A percentile compares a stretch with the other conserved stretches of the same genome.
Evolutionary conservation across 2,113 vertebrate genomes (phyloP).

Genomic region (Leptocoma aspasia): DNA sequence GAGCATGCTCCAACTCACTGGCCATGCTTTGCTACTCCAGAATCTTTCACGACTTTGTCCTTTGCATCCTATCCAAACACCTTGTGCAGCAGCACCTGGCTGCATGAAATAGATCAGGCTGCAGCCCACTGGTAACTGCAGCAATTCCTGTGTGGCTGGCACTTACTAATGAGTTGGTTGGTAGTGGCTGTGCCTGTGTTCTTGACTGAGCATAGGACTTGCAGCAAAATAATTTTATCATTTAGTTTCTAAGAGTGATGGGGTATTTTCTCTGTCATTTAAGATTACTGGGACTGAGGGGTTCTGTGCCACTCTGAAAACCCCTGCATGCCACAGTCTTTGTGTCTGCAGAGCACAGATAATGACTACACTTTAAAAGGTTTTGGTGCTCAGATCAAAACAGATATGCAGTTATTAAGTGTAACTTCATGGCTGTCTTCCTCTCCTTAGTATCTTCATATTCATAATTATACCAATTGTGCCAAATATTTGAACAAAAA

Average conservation of each 20-base stretch:
- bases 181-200: not conserved
- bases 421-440: not conserved
- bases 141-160: not conserved
- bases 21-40: not conserved
- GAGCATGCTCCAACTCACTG: not conserved
- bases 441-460: not conserved
- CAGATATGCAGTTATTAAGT: not conserved
- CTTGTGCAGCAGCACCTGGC: not conserved
- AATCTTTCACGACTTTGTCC: not conserved
- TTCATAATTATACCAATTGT: not conserved
- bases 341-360: fast-evolving
- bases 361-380: not conserved
- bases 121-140: not conserved
- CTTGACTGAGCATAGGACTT: not conserved
- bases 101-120: not conserved
- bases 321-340: not conserved
- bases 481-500: not conserved
- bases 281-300: not conserved
- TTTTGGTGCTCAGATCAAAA: not conserved
- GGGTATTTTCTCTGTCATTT: not conserved
- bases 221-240: not conserved
- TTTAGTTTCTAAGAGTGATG: not conserved
- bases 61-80: not conserved
- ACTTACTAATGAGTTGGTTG: not conserved
- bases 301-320: not conserved